Evolutionary conservation across 1,140 invertebrate species (phyloP).

Genomic region (Aphaenogaster rudis): DNA sequence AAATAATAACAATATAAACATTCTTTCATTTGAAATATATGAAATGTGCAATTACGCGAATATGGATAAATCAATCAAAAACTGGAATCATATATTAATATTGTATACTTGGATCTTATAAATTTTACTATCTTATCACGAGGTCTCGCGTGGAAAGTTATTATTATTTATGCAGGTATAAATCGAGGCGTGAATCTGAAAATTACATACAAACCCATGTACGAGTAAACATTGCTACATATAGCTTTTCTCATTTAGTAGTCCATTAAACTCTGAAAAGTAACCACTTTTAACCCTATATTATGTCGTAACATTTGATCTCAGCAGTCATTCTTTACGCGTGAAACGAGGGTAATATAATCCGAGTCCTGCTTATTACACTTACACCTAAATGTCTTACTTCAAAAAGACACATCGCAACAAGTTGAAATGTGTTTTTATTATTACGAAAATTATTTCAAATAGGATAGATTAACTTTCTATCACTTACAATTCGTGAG

Average conservation of each 20-base stretch:
- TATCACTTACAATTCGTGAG: conserved; percentile 62
- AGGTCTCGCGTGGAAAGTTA: background rate
- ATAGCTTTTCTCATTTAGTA: conserved; percentile 5
- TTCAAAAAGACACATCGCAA: background rate
- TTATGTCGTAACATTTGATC: background rate
- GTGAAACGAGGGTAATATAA: background rate
- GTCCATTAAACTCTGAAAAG: background rate
- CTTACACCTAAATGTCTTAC: background rate
- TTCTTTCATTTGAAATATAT: background rate
- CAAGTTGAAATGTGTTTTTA: background rate
- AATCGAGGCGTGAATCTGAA: background rate
- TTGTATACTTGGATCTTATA: too few species aligned
- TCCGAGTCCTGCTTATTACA: background rate
- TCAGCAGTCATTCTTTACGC: too few species aligned
- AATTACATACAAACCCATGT: background rate
- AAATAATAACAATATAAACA: background rate
- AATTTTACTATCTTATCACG: background rate
- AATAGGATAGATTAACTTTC: background rate
- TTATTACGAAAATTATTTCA: background rate
- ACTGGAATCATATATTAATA: background rate
- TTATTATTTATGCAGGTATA: background rate
- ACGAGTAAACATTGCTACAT: background rate
- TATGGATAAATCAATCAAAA: background rate
- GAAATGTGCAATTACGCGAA: background rate
- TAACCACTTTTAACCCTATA: background rate